Evolutionary conservation across 2,797 vertebrate genomes (phyloP).

Genomic region (Catostomus latipinnis): DNA sequence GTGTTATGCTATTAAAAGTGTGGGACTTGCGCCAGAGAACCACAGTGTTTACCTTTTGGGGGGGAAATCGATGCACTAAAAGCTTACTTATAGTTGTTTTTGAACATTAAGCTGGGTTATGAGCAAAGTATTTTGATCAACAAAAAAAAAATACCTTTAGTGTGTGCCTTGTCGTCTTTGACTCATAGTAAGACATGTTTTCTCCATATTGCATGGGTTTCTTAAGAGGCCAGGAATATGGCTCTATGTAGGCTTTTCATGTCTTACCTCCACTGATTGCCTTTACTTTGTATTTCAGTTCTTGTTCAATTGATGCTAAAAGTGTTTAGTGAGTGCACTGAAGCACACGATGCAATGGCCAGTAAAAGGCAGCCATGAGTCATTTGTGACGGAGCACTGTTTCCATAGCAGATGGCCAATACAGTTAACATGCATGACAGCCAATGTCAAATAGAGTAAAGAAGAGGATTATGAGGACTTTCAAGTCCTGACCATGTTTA

Average conservation of each 20-base stretch:
- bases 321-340: conserved; percentile 64
- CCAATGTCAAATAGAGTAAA: neutral
- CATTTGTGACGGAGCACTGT: conserved; percentile 16
- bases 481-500: neutral
- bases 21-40: no score
- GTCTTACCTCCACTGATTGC: conserved; percentile 53
- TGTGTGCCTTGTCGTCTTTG: neutral
- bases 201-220: neutral
- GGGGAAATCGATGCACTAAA: no score
- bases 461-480: neutral
- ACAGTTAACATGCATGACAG: conserved; percentile 33
- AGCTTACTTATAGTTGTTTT: no score
- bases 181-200: neutral
- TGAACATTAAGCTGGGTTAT: no score
- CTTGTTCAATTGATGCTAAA: conserved; percentile 61
- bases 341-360: conserved; percentile 55
- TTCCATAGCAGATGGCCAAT: conserved; percentile 54
- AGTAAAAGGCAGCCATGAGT: conserved; percentile 48
- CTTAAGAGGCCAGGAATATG: conserved; percentile 15
- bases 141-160: no score
- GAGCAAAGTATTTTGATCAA: no score
- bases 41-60: no score
- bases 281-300: conserved; percentile 45
- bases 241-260: conserved; percentile 54
- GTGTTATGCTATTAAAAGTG: no score